phyloP scores from a whole-genome alignment of 2,888 invertebrate species.

The Allolobophora icterica region DNA sequence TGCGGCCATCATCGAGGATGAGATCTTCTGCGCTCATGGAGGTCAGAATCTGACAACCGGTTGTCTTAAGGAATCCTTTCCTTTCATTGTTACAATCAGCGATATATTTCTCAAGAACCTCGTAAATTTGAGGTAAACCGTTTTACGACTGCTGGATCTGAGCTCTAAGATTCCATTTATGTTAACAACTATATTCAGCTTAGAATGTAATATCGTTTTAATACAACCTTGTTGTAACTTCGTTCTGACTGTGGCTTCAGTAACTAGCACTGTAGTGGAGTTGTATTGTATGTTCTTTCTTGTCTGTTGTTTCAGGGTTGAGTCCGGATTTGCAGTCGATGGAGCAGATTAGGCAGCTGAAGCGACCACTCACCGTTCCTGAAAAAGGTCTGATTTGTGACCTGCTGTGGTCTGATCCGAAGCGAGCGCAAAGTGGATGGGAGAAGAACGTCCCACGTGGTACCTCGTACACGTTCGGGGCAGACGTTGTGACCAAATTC shows the following conservation, averaged over 20 bases:
- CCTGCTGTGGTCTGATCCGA: conserved; percentile 71
- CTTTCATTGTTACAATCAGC: neutral
- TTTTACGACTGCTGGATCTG: neutral
- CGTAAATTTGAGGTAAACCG: neutral
- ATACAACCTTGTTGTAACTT: too few relatives aligned
- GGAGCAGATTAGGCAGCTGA: conserved; percentile 71
- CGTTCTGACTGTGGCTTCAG: too few relatives aligned
- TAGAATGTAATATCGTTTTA: too few relatives aligned
- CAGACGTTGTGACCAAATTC: conserved; percentile 98
- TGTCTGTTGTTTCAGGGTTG: conserved; percentile 55
- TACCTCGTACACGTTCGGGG: conserved; percentile 98
- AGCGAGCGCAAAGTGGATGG: conserved; percentile 90
- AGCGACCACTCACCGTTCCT: conserved; percentile 71
- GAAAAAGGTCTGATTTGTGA: conserved; percentile 69
- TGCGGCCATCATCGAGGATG: conserved; percentile 66
- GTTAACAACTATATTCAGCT: too few relatives aligned
- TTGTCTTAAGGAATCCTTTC: conserved; percentile 49
- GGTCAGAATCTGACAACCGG: conserved; percentile 68
- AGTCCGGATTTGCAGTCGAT: conserved; percentile 88
- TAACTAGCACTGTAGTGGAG: neutral
- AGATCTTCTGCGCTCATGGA: conserved; percentile 67
- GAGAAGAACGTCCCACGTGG: conserved; percentile 99
- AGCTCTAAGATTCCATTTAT: too few relatives aligned
- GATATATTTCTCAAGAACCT: neutral
- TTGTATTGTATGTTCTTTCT: neutral